Base-by-base conservation (phyloP, 2,888 invertebrate species). In the Mayetiola destructor region DNA sequence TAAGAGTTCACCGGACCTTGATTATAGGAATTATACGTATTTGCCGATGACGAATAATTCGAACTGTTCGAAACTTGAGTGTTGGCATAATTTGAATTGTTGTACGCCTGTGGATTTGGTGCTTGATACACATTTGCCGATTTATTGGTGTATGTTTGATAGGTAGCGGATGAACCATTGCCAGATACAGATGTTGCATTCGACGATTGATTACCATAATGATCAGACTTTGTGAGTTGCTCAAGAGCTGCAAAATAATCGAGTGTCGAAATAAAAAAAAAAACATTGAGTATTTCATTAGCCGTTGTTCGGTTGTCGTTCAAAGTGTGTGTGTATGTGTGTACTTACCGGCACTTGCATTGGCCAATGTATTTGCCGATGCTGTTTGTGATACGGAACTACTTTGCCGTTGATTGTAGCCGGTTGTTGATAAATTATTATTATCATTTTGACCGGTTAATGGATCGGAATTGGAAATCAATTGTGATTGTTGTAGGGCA, bases 1-100 rank as follows among this genome's bases (percentile, higher is more conserved):
- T 73, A 73, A 59, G 72, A 69, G 63, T 69, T 70, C 59, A 72
- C 70, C 40, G 69, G 66, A 63, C 66, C 69, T 59, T 69, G 69
- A 62, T 73, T 72, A 62, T 72, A 73, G 57, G 70, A 66, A 61
- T 66, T 70, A 59, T 73, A 73, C 3, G 56, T 23, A 23, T 56
- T 60, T 48, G 57, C 39, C n/a, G 58, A 37, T 9, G 59, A 56
- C 42, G 55, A 54, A 56, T 59, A 58, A 54, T 56, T 58, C 58
- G 61, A 63, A 58, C 63, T 63, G 37, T 69, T 65, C 57, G 70
- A 68, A 55, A 66, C 67, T 64, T 71, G 72, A 20, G 71, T 68
- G 60, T 67, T 71, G 52, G 68, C 66, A 60, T 72, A 73, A 60
- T 67, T 69, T 16, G 68, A 66, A 57, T 66, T 69, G 23, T n/a